A percentile compares a stretch with the other conserved stretches of the same genome.
Conservation (phyloP, 2,113 vertebrate genomes). For the Mobula hypostoma region DNA sequence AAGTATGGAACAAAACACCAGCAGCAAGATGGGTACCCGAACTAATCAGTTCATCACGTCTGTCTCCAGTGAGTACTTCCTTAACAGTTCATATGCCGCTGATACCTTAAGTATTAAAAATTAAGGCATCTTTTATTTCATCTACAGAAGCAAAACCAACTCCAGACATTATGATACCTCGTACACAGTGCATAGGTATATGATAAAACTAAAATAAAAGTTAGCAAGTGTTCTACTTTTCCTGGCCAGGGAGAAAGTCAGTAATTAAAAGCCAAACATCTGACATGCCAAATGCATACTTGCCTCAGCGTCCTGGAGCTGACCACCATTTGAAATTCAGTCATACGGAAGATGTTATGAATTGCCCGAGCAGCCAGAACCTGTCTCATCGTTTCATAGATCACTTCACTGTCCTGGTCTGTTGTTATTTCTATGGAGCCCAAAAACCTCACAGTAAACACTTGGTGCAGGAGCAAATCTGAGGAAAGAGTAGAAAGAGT, state of each 20-base stretch:
- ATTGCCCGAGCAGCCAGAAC: conserved; percentile 90
- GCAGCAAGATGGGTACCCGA: too few species aligned
- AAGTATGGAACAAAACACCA: too few species aligned
- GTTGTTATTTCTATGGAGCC: conserved; percentile 89
- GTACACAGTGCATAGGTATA: not conserved
- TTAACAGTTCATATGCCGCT: too few species aligned
- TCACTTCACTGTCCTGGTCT: conserved; percentile 72
- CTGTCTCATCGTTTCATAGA: conserved; percentile 95
- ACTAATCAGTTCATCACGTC: too few species aligned
- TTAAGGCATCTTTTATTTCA: not conserved
- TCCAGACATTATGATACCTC: too few species aligned
- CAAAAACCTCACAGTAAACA: conserved; percentile 85
- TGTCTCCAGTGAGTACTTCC: too few species aligned
- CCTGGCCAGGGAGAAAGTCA: too few species aligned
- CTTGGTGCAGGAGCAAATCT: conserved; percentile 90
- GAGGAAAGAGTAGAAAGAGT: conserved; percentile 40
- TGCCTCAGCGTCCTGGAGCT: conserved; percentile 80
- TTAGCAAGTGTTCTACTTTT: not conserved
- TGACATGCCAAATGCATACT: not conserved
- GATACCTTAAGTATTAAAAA: not conserved
- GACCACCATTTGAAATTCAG: conserved; percentile 89
- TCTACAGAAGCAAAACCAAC: not conserved
- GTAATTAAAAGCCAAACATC: not conserved
- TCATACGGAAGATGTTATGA: conserved; percentile 93
- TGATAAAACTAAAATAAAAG: not conserved